Conservation (phyloP, 2,797 vertebrate species). For the Gymnocypris eckloni region DNA sequence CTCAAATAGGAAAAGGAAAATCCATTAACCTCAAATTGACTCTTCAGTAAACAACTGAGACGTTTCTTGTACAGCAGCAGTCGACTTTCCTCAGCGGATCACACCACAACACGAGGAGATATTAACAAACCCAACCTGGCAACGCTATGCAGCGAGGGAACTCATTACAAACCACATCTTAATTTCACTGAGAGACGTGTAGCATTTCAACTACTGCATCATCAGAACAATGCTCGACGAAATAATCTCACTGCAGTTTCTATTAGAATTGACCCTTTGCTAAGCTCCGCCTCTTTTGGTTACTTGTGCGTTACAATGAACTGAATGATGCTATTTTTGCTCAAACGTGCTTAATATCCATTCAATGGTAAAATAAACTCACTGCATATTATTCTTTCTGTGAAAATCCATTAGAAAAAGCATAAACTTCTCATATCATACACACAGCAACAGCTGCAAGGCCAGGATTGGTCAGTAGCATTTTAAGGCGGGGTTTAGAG, state of each 20-base stretch:
- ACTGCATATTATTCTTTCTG: not conserved
- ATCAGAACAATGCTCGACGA: constrained; percentile 26
- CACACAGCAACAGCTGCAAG: not conserved
- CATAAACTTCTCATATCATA: not conserved
- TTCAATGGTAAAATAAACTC: not conserved
- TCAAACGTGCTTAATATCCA: not conserved
- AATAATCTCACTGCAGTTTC: constrained; percentile 44
- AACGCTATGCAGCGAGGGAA: constrained; percentile 20
- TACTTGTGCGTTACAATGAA: not conserved
- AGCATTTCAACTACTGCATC: constrained; percentile 35
- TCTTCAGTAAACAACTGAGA: constrained; percentile 47
- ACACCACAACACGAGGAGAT: constrained; percentile 20
- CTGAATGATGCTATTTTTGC: not conserved
- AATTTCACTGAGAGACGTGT: constrained; percentile 51
- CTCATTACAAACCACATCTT: constrained; percentile 49
- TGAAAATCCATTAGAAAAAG: not conserved
- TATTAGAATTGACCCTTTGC: not conserved
- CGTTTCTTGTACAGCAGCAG: constrained; percentile 18
- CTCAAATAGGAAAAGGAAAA: constrained; percentile 43
- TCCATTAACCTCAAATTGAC: constrained; percentile 47
- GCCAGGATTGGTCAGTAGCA: not conserved
- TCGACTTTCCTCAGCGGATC: constrained; percentile 19
- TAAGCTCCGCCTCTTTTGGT: not conserved
- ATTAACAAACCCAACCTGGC: constrained; percentile 46
- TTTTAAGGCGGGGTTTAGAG: constrained; percentile 6